Conservation (phyloP, 2,113 vertebrate species). For the rabbit (Oryctolagus cuniculus) region mOryCun1.1 NC_091441.1:40413001-40413500, state of each 20-base stretch:
- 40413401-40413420: too few relatives aligned
- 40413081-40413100: background rate
- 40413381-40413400: too few relatives aligned
- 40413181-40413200: accelerated
- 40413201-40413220: too few relatives aligned
- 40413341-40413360: too few relatives aligned
- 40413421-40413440: too few relatives aligned
- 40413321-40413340: too few relatives aligned
- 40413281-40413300: background rate
- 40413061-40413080: background rate
- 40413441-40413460: background rate
- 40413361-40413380: too few relatives aligned
- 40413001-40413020: background rate
- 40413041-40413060: background rate
- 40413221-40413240: background rate
- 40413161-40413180: background rate
- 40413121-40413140: background rate
- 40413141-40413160: background rate
- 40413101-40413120: background rate
- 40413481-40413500: background rate
- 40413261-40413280: background rate
- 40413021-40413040: background rate
- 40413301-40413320: too few relatives aligned
- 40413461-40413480: too few relatives aligned
- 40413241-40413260: background rate